phyloP scores from a whole-genome alignment of 2,113 vertebrate species.

The Oncorhynchus gorbuscha region DNA sequence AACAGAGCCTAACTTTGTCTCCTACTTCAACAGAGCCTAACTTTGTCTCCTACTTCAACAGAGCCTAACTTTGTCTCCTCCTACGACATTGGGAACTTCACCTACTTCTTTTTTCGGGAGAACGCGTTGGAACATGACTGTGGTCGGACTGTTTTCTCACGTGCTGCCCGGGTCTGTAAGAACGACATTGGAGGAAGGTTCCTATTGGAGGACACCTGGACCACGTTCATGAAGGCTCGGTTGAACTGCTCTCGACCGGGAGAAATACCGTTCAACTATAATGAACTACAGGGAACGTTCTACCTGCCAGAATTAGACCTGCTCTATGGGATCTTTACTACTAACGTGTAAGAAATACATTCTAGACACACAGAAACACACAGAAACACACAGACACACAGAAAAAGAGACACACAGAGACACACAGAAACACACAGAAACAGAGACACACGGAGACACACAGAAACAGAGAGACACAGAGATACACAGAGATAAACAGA shows the following conservation, averaged over 20 bases:
- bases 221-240: constrained; percentile 97
- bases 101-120: constrained; percentile 97
- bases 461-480: neutral
- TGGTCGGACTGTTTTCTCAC: constrained; percentile 90
- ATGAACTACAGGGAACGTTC: constrained; percentile 94
- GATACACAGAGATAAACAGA: no score
- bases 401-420: neutral
- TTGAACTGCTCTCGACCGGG: constrained; percentile 94
- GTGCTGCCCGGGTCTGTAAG: constrained; percentile 91
- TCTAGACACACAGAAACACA: neutral
- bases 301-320: constrained; percentile 93
- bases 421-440: neutral
- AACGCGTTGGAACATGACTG: constrained; percentile 95
- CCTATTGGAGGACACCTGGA: constrained; percentile 96
- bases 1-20: no score
- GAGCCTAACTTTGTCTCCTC: constrained; percentile 96
- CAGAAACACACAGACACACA: neutral
- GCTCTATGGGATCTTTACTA: constrained; percentile 95
- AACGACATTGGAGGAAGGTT: constrained; percentile 96
- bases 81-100: constrained; percentile 94
- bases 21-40: no score
- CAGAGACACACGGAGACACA: constrained; percentile 8
- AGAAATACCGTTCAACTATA: constrained; percentile 95
- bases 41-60: no score
- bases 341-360: constrained; percentile 82